These are phyloP conservation scores for Gambusia yucatana DNA, from an alignment of 2,797 vertebrate species.

Conservation along the genomic window DNA sequence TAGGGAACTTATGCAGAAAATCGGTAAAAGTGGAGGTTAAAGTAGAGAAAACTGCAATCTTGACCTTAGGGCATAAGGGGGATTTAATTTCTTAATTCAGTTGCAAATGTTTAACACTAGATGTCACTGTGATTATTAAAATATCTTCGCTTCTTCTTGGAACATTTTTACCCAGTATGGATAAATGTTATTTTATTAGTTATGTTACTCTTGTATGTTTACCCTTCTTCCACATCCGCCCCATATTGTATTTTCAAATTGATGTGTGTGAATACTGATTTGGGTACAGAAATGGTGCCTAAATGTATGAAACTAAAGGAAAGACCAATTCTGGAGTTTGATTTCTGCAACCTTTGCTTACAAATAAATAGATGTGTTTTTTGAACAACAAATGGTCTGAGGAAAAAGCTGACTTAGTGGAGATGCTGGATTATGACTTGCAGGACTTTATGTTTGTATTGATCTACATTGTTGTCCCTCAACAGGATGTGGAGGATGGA, in stretches of 20 bases:
- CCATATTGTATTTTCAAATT: not conserved
- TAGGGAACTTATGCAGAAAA: not conserved
- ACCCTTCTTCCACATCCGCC: not conserved
- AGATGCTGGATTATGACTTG: conserved; percentile 14
- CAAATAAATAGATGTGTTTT: conserved; percentile 1
- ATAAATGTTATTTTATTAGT: conserved; percentile 2
- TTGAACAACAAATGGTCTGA: conserved; percentile 16
- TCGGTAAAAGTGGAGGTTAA: not conserved
- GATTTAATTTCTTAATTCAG: conserved; percentile 5
- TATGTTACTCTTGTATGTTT: not conserved
- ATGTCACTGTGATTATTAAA: conserved; percentile 46
- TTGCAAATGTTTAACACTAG: conserved; percentile 63
- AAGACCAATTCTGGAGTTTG: not conserved
- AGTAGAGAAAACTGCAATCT: not conserved
- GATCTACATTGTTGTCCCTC: conserved; percentile 48
- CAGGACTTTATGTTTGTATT: conserved; percentile 20
- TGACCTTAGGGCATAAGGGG: not conserved
- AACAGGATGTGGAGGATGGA: conserved; percentile 86
- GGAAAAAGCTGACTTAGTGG: conserved; percentile 22
- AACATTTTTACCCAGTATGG: conserved; percentile 1
- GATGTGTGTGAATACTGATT: not conserved
- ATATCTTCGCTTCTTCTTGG: not conserved
- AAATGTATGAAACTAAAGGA: not conserved
- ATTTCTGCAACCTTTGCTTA: not conserved
- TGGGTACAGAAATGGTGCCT: not conserved